Conservation (phyloP, 2,113 vertebrate genomes). For the Polypterus bichir region DNA sequence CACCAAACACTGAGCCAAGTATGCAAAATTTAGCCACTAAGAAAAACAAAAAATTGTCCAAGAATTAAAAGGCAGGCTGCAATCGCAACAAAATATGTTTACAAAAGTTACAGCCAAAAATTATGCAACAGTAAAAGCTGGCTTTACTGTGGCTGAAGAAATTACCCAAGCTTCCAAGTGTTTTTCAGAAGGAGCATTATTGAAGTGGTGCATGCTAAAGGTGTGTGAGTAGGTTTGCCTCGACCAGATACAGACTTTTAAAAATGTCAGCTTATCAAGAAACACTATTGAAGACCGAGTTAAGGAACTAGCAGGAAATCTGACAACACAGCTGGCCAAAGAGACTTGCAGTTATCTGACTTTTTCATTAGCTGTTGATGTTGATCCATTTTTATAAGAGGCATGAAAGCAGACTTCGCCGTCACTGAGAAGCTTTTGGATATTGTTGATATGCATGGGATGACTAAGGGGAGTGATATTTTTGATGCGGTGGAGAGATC, state of each 20-base stretch:
- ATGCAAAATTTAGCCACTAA: conserved; percentile 10
- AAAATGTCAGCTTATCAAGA: conserved; percentile 33
- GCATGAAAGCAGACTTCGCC: conserved; percentile 15
- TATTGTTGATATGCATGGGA: conserved; percentile 22
- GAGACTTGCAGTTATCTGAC: conserved; percentile 18
- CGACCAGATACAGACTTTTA: conserved; percentile 26
- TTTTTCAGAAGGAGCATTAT: conserved; percentile 20
- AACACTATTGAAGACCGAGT: conserved; percentile 27
- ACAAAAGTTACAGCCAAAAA: conserved; percentile 24
- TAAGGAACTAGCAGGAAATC: conserved; percentile 22
- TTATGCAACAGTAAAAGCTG: conserved; percentile 23
- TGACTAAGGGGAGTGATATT: conserved; percentile 14
- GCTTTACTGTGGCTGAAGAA: conserved; percentile 33
- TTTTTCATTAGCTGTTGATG: conserved; percentile 19
- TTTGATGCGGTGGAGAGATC: conserved; percentile 20
- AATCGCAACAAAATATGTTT: conserved; percentile 18
- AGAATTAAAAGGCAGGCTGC: conserved; percentile 16
- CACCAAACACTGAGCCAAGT: conserved; percentile 13
- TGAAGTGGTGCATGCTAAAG: conserved; percentile 22
- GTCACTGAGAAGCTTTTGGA: conserved; percentile 18
- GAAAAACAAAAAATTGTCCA: no score
- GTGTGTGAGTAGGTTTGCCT: conserved; percentile 29
- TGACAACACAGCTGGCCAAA: conserved; percentile 19
- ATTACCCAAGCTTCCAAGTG: conserved; percentile 18
- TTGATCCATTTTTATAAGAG: conserved; percentile 13